Percentiles rank a stretch among this genome's conserved stretches.
Evolutionary conservation across 2,888 invertebrate species (phyloP).

Genomic region (Notocelia uddmanniana): DNA sequence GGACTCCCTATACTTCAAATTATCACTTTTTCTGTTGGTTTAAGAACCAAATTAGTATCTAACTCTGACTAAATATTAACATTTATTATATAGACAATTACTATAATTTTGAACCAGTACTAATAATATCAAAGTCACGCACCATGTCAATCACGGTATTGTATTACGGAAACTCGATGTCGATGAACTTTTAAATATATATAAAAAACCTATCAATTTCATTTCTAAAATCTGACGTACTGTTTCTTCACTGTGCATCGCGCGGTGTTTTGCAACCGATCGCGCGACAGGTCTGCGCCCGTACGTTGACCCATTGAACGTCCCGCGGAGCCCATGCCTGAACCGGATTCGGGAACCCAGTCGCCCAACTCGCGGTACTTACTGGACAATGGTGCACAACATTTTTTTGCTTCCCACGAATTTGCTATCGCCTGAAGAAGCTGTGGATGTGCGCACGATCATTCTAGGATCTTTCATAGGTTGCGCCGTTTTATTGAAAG

Average conservation of each 20-base stretch:
- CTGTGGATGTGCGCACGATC: not conserved
- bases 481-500: not conserved
- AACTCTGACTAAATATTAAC: no score
- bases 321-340: slow-evolving; percentile 55
- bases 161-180: not conserved
- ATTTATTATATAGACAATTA: no score
- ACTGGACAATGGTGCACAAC: slow-evolving; percentile 2
- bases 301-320: slow-evolving; percentile 83
- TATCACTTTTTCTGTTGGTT: no score
- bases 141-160: not conserved
- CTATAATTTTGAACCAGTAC: no score
- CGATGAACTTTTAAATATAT: not conserved
- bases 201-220: not conserved
- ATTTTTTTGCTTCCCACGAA: not conserved
- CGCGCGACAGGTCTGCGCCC: slow-evolving; percentile 71
- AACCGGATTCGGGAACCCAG: slow-evolving; percentile 43
- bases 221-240: slow-evolving; percentile 10
- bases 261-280: slow-evolving; percentile 69
- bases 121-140: not conserved
- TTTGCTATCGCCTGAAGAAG: not conserved
- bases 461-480: not conserved
- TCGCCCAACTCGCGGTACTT: slow-evolving; percentile 7
- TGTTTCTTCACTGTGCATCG: slow-evolving; percentile 15
- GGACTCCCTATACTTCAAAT: no score
- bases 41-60: no score